A percentile compares a stretch with the other conserved stretches of the same genome.
phyloP scores from a whole-genome alignment of 1,140 invertebrate species.

The Drosophila asahinai region DNA sequence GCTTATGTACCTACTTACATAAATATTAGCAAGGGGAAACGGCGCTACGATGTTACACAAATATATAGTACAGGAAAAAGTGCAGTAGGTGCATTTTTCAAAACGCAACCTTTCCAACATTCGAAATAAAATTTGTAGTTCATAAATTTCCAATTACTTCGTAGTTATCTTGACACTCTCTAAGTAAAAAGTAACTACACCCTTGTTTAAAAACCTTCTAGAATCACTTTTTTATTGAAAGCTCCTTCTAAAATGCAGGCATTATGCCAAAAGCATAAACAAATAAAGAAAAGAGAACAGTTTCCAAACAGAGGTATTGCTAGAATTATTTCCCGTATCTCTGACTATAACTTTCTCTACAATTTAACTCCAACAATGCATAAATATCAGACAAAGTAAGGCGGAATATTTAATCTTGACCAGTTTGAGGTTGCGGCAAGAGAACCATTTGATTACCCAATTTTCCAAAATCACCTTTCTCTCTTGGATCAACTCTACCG shows the following conservation, averaged over 20 bases:
- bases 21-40: conserved; percentile 45
- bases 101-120: not conserved
- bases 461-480: conserved; percentile 31
- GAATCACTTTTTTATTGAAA: not conserved
- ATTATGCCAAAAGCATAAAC: not conserved
- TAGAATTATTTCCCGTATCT: not conserved
- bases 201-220: too few relatives aligned
- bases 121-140: not conserved
- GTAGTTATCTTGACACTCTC: not conserved
- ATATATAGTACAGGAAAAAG: conserved; percentile 8
- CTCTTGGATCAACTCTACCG: conserved; percentile 24
- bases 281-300: not conserved
- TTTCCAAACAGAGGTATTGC: not conserved
- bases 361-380: not conserved
- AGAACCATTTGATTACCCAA: conserved; percentile 11
- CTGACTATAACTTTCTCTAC: not conserved
- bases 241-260: not conserved
- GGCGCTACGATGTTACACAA: conserved; percentile 62
- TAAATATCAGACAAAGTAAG: not conserved
- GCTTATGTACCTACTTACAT: conserved; percentile 27
- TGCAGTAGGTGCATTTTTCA: conserved; percentile 8
- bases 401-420: not conserved
- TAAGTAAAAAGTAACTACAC: not conserved
- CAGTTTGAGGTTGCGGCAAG: conserved; percentile 10
- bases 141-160: not conserved